These are phyloP conservation scores for Centruroides sculpturatus DNA, from an alignment of 1,140 invertebrate genomes.

Conservation along the genomic window DNA sequence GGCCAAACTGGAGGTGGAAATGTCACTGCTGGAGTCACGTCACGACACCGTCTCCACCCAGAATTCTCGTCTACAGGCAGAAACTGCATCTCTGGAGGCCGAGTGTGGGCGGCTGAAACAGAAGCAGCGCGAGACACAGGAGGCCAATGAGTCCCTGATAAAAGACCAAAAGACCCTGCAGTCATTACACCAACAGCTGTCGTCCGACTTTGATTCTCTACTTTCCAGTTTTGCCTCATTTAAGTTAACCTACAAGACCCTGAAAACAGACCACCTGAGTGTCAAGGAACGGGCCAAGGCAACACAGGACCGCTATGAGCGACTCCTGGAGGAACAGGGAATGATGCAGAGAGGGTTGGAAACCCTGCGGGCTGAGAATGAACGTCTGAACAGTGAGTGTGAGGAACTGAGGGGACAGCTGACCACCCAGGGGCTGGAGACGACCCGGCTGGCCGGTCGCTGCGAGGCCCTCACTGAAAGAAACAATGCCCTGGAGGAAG, in stretches of 20 bases:
- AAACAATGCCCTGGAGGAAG: conserved; percentile 66
- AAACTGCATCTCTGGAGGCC: conserved; percentile 64
- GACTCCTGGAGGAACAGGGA: conserved; percentile 65
- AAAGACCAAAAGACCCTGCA: conserved; percentile 71
- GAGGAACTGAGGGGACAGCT: conserved; percentile 56
- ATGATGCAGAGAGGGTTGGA: conserved; percentile 72
- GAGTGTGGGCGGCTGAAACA: conserved; percentile 31
- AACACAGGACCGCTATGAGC: conserved; percentile 41
- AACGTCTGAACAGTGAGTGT: conserved; percentile 63
- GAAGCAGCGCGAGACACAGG: conserved; percentile 36
- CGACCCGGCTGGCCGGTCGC: conserved; percentile 65
- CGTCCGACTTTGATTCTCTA: conserved; percentile 70
- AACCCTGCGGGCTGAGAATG: conserved; percentile 58
- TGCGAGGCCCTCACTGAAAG: conserved; percentile 72
- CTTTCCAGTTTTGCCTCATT: conserved; percentile 64
- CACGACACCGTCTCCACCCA: conserved; percentile 65
- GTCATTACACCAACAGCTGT: conserved; percentile 72
- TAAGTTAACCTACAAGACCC: conserved; percentile 56
- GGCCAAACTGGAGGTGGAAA: conserved; percentile 69
- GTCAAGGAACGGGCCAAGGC: conserved; percentile 8
- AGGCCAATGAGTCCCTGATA: conserved; percentile 53
- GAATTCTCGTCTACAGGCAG: conserved; percentile 64
- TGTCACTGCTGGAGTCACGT: conserved; percentile 74
- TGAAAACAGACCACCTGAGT: conserved; percentile 45
- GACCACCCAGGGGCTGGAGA: conserved; percentile 61